Conservation (phyloP, 2,797 vertebrate species). For the Percopsis omiscomaycus region DNA sequence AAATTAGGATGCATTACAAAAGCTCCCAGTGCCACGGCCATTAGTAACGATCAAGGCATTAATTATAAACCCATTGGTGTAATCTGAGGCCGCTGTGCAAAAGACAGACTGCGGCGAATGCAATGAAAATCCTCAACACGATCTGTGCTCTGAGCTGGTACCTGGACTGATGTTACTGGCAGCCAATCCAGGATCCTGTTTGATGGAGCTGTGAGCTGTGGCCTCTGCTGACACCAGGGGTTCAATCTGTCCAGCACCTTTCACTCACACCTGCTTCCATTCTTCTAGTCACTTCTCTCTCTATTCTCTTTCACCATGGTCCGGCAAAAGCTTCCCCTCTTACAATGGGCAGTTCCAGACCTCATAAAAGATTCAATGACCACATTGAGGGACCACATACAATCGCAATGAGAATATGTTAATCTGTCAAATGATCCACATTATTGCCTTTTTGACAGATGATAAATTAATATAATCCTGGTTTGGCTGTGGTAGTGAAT, state of each 20-base stretch:
- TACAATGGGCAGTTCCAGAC: conserved; percentile 30
- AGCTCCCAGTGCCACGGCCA: conserved; percentile 58
- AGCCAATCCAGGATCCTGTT: conserved; percentile 63
- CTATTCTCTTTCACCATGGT: conserved; percentile 34
- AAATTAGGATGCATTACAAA: conserved; percentile 71
- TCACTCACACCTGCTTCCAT: conserved; percentile 71
- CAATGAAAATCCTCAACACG: conserved; percentile 78
- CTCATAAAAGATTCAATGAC: conserved; percentile 9
- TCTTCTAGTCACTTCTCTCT: conserved; percentile 42
- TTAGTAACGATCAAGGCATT: conserved; percentile 73
- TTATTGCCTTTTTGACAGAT: conserved; percentile 31
- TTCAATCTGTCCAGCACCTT: conserved; percentile 70
- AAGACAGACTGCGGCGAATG: conserved; percentile 57
- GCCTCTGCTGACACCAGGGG: conserved; percentile 60
- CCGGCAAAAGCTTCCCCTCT: conserved; percentile 49
- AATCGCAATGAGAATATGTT: conserved; percentile 28
- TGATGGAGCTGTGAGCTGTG: conserved; percentile 48
- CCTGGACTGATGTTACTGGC: conserved; percentile 75
- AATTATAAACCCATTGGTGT: conserved; percentile 76
- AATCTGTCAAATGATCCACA: conserved; percentile 28
- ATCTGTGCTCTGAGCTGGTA: conserved; percentile 65
- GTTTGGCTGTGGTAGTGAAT: neutral
- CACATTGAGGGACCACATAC: conserved; percentile 33
- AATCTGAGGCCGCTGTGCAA: conserved; percentile 68
- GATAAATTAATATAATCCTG: conserved; percentile 7